Evolutionary conservation across 2,113 vertebrate species (phyloP).

Genomic region (Clarias macrocephalus): DNA sequence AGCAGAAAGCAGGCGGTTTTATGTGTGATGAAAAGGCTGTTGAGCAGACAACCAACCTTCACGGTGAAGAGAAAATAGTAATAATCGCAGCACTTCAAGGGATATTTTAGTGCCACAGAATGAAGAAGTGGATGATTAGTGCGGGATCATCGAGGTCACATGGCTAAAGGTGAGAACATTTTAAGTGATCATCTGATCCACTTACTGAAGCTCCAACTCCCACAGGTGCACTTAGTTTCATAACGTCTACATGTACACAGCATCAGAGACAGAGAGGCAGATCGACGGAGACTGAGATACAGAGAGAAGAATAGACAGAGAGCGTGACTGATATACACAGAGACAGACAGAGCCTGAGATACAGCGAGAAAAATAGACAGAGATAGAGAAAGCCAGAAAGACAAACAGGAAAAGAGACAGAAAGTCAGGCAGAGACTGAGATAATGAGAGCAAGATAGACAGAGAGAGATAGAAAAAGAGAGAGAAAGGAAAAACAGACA

Average conservation of each 20-base stretch:
- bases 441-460: not conserved
- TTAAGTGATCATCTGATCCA: not conserved
- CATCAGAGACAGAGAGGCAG: not conserved
- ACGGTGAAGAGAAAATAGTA: not conserved
- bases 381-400: not conserved
- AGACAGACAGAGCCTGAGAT: not conserved
- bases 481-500: not conserved
- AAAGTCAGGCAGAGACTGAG: not conserved
- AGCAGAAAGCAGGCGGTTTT: not conserved
- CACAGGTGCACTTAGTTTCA: constrained; percentile 13
- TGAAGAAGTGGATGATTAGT: not conserved
- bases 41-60: constrained; percentile 1
- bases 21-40: constrained; percentile 5
- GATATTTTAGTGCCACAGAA: constrained; percentile 12
- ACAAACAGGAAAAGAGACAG: not conserved
- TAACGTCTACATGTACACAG: not conserved
- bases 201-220: not conserved
- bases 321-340: not conserved
- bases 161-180: not conserved
- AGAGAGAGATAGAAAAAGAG: not conserved
- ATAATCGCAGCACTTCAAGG: not conserved
- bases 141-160: not conserved
- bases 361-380: not conserved
- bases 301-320: not conserved
- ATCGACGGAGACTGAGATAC: not conserved